phyloP scores from a whole-genome alignment of 2,113 vertebrate genomes.

The Alethe castanea region DNA sequence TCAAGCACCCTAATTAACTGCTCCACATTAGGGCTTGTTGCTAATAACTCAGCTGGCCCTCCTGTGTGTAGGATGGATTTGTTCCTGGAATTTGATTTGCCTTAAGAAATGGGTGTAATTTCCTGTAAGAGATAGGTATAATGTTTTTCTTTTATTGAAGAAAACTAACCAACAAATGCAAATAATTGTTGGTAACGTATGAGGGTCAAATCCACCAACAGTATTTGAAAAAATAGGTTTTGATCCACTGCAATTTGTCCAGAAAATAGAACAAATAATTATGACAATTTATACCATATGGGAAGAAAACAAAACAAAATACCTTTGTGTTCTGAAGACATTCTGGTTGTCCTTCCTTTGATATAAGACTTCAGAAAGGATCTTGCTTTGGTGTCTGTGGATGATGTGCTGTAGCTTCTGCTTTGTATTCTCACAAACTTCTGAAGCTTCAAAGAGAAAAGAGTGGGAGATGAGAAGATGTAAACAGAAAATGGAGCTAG shows the following conservation, averaged over 20 bases:
- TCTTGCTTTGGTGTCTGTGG: neutral
- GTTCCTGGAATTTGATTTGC: neutral
- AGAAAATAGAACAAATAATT: neutral
- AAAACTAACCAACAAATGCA: neutral
- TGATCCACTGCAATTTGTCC: neutral
- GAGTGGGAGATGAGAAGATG: neutral
- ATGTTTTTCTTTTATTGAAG: neutral
- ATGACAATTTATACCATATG: neutral
- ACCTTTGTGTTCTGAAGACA: slow-evolving; percentile 35
- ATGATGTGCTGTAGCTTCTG: neutral
- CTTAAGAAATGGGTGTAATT: neutral
- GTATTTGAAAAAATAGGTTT: neutral
- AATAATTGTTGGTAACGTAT: neutral
- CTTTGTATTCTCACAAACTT: neutral
- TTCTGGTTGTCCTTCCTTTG: neutral
- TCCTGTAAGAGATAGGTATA: neutral
- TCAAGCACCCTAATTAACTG: neutral
- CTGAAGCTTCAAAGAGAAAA: neutral
- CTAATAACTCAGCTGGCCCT: neutral
- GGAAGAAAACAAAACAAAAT: neutral
- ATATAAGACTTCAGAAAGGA: neutral
- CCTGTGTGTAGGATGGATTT: neutral
- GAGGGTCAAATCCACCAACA: neutral
- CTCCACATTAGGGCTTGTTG: neutral
- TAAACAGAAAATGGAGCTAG: neutral